Evolutionary conservation across 2,888 invertebrate species (phyloP), one percentile per base, ranked within the genome.

Genomic region (Phytoseiulus persimilis): DNA sequence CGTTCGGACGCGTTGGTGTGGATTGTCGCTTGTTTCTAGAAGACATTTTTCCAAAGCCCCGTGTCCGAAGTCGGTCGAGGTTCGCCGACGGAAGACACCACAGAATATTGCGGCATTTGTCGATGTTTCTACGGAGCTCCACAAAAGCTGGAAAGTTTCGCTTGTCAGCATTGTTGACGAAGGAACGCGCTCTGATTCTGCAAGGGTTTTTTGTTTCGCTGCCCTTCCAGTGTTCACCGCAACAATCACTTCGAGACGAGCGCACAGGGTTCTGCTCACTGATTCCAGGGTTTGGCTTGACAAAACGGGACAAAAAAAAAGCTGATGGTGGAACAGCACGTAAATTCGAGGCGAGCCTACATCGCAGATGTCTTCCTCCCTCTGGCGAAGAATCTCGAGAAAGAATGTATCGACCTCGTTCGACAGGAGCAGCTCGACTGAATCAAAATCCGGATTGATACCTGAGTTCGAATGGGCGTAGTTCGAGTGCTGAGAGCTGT

Each of bases 401-500:
- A 14, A 6, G 65, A 65, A 65, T 23, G 28, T 14, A 65, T 65
- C 65, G 39, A 39, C 39, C 39, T 39, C 3, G 39, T 65, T 65
- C 65, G 65, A 65, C 65, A 28, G 18, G 18, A 28, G 14, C 18
- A 1, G 18, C 1, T 18, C 28, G 65, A 28, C 5, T 18, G 65
- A 65, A 65, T 28, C 2, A 1, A 14, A 23, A 28, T 65, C 65
- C 32, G 2, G 33, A 28, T 87, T 28, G n/a, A 87, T 39, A 87
- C 87, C 87, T 32, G 87, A 87, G 87, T 87, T 87, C 11, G 87
- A 87, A 33, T 87, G 87, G 45, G 32, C 87, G 33, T 87, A 87
- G 87, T 87, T 33, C 23, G 87, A 87, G 14, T 87, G 87, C 87
- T 87, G 87, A 39, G 87, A 87, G 32, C 87, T 87, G 87, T 87